These are phyloP conservation scores for Hemibagrus wyckioides DNA, from an alignment of 2,113 vertebrate species.

Conservation along the genomic window DNA sequence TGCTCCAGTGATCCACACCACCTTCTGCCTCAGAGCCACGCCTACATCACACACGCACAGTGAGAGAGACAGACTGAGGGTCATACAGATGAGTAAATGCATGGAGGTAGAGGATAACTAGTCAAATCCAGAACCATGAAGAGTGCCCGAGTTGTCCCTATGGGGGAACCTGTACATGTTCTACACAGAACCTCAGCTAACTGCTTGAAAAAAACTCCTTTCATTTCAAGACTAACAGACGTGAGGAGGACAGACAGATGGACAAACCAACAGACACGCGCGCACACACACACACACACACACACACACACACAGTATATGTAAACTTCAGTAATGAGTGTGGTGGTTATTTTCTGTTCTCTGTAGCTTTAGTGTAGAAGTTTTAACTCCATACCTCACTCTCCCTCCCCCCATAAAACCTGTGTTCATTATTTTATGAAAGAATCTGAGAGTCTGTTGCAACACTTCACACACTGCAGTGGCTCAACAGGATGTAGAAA, in stretches of 20 bases:
- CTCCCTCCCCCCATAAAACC: no score
- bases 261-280: not conserved
- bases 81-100: not conserved
- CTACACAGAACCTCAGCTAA: not conserved
- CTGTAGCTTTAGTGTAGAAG: not conserved
- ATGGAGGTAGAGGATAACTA: not conserved
- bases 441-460: not conserved
- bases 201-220: no score
- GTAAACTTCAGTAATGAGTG: not conserved
- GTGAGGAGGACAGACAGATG: not conserved
- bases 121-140: no score
- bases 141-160: not conserved
- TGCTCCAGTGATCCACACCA: slow-evolving; percentile 94
- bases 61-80: not conserved
- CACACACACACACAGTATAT: not conserved
- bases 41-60: slow-evolving; percentile 67
- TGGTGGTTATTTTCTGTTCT: not conserved
- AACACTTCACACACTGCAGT: not conserved
- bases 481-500: not conserved
- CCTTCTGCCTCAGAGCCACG: slow-evolving; percentile 78
- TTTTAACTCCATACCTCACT: not conserved
- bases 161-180: not conserved
- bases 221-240: no score
- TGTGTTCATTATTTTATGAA: no score
- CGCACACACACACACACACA: not conserved